These are phyloP conservation scores for Hypothenemus hampei DNA, from an alignment of 1,140 invertebrate genomes.

Conservation along the genomic window DNA sequence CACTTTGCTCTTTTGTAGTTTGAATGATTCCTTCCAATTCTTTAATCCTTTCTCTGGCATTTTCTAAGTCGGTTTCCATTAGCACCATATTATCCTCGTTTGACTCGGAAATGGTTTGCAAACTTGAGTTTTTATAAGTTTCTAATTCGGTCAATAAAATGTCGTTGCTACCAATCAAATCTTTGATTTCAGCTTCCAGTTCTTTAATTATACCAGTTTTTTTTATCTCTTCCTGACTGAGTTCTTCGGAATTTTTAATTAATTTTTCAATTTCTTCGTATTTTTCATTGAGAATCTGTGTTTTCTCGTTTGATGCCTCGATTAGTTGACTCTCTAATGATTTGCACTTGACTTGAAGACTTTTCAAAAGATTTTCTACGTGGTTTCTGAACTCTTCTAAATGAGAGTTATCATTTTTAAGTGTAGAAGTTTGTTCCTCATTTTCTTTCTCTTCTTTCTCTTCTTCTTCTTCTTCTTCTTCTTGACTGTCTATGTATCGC, in stretches of 20 bases:
- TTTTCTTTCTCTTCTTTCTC: slow-evolving; percentile 17
- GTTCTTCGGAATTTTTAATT: slow-evolving; percentile 36
- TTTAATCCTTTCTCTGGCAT: slow-evolving; percentile 37
- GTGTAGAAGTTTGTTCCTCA: background rate
- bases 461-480: background rate
- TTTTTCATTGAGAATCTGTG: slow-evolving; percentile 36
- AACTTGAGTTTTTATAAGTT: slow-evolving; percentile 54
- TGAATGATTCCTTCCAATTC: slow-evolving; percentile 37
- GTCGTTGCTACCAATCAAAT: slow-evolving; percentile 64
- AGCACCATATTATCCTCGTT: slow-evolving; percentile 59
- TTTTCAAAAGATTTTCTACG: slow-evolving; percentile 43
- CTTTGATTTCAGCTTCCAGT: slow-evolving; percentile 57
- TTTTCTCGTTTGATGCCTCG: slow-evolving; percentile 39
- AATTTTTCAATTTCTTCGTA: slow-evolving; percentile 43
- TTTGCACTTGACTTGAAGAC: slow-evolving; percentile 41
- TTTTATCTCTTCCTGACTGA: slow-evolving; percentile 38
- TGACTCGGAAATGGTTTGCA: slow-evolving; percentile 62
- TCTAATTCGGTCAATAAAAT: slow-evolving; percentile 58
- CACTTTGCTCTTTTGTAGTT: slow-evolving; percentile 24
- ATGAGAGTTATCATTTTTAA: slow-evolving; percentile 28
- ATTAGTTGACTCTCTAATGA: slow-evolving; percentile 42
- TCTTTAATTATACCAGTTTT: slow-evolving; percentile 44
- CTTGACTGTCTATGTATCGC: slow-evolving; percentile 48
- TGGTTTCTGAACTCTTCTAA: slow-evolving; percentile 32
- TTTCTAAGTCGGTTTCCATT: slow-evolving; percentile 56